Evolutionary conservation across 2,888 invertebrate species (phyloP), one percentile per base, ranked within the genome.

Genomic region (Sinhomidia bicolor): DNA sequence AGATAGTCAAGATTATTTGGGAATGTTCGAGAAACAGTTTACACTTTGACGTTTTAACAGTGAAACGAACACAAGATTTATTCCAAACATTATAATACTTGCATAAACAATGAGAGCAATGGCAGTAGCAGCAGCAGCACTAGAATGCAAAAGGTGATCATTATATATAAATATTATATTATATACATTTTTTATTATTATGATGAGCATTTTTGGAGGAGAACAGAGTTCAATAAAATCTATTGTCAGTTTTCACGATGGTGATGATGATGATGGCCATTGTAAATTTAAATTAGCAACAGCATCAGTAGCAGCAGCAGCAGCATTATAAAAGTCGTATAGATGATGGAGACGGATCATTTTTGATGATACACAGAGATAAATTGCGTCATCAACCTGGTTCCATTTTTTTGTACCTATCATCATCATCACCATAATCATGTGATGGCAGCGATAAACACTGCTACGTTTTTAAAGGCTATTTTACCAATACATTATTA

Each of bases 321-420:
- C 23, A 51, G 23, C 14, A 36, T 6, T 9, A 74, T 17, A 17
- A 51, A 26, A 29, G 12, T 17, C 17, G 51, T 9, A 17, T 26
- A 44, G 12, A 29, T 78, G 29, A 54, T 26, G 29, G 17, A 9
- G 36, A n/a, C n/a, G n/a, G n/a, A n/a, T n/a, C n/a, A 41, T 68
- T 60, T 62, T 62, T 29, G 62, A 62, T 29, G 26, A 62, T 29
- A 62, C 62, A 17, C 17, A 41, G 26, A 26, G 20, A 54, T 17
- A 78, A 54, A 78, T 78, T 78, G 76, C 76, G 26, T 78, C 54
- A 81, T 60, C 81, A 81, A 65, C 65, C 65, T 65, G 62, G 65
- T 62, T 81, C 65, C 80, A 36, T 54, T 78, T 78, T 54, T 29
- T 76, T 51, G 1, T 32, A 10, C 9, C 4, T 57, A 57, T 57